Conservation (phyloP, 2,797 vertebrate species). For the Lithobates pipiens region DNA sequence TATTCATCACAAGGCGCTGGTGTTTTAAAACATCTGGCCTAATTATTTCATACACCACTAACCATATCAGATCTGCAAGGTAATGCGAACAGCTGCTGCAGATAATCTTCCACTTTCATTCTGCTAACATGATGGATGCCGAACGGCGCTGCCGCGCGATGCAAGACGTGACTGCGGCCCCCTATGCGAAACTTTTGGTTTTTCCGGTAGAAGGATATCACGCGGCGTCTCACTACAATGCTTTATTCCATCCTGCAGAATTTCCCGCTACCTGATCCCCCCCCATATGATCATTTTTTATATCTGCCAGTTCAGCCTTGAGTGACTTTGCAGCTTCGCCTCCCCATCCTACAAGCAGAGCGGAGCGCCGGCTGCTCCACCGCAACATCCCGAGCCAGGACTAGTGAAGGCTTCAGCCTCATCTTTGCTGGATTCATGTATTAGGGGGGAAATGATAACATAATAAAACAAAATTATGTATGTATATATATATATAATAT, state of each 20-base stretch:
- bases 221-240: not conserved
- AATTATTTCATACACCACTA: conserved; percentile 55
- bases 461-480: no score
- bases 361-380: not conserved
- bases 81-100: conserved; percentile 54
- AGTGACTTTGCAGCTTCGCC: conserved; percentile 26
- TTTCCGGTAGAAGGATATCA: not conserved
- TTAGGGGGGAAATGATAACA: no score
- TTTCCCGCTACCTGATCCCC: not conserved
- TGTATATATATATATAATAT: no score
- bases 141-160: not conserved
- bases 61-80: conserved; percentile 39
- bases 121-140: conserved; percentile 31
- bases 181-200: not conserved
- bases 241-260: conserved; percentile 4
- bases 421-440: not conserved
- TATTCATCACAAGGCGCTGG: conserved; percentile 37
- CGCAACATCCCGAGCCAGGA: no score
- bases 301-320: conserved; percentile 11
- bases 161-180: conserved; percentile 10
- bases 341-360: not conserved
- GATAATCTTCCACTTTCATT: conserved; percentile 16
- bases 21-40: conserved; percentile 49
- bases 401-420: not conserved
- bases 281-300: conserved; percentile 29